These are phyloP conservation scores for Thelaira solivaga DNA, from an alignment of 2,888 invertebrate species.

Conservation along the genomic window DNA sequence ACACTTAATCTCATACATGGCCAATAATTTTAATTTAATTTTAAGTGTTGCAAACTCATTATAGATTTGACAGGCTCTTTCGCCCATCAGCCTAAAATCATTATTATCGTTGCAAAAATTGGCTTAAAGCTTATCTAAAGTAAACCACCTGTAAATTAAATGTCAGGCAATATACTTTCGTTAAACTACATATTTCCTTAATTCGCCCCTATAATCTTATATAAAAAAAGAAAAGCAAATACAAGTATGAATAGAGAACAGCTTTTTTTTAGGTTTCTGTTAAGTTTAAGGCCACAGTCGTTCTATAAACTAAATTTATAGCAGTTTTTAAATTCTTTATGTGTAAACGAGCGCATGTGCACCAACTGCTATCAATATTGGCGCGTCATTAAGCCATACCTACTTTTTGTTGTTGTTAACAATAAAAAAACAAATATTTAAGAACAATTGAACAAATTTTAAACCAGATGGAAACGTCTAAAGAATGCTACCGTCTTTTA, in stretches of 20 bases:
- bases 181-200: slow-evolving; percentile 22
- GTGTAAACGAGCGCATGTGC: not conserved
- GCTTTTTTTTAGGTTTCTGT: not conserved
- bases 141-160: slow-evolving; percentile 47
- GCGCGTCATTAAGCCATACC: slow-evolving; percentile 52
- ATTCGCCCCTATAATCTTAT: slow-evolving; percentile 48
- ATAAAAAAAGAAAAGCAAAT: not conserved
- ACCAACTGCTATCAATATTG: slow-evolving; percentile 55
- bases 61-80: too few relatives aligned
- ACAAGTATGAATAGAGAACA: not conserved
- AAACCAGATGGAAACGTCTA: slow-evolving; percentile 57
- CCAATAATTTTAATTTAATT: too few relatives aligned
- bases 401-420: not conserved
- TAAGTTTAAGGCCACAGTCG: not conserved
- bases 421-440: slow-evolving; percentile 33
- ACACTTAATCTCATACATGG: too few relatives aligned
- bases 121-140: not conserved
- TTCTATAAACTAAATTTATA: not conserved
- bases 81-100: too few relatives aligned
- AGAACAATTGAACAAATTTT: slow-evolving; percentile 51
- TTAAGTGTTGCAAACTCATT: too few relatives aligned
- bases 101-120: not conserved
- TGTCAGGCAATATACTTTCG: slow-evolving; percentile 51
- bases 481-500: slow-evolving; percentile 51
- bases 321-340: not conserved